Conservation (phyloP, 1,140 invertebrate species). For the Drosophila pseudoananassae region DNA sequence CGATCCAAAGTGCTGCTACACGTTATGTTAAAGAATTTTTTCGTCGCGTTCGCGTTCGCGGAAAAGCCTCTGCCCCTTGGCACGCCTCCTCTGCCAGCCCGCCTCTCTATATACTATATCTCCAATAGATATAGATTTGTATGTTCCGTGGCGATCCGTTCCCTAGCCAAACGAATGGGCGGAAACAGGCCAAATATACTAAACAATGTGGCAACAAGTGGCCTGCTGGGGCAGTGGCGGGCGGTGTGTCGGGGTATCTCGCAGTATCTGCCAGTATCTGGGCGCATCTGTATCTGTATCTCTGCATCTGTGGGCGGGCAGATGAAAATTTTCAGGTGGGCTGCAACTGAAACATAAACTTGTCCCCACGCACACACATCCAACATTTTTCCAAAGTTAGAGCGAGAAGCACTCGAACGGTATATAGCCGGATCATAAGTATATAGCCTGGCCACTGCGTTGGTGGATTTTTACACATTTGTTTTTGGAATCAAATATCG, state of each 20-base stretch:
- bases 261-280: not conserved
- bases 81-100: conserved; percentile 19
- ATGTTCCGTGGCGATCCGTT: not conserved
- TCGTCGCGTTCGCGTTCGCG: conserved; percentile 72
- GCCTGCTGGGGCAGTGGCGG: conserved; percentile 18
- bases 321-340: conserved; percentile 56
- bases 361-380: conserved; percentile 39
- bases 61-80: conserved; percentile 62
- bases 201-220: conserved; percentile 71
- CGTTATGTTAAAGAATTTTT: conserved; percentile 84
- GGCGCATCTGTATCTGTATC: conserved; percentile 1
- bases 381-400: conserved; percentile 53
- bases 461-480: conserved; percentile 61
- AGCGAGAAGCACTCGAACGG: conserved; percentile 20
- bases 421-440: conserved; percentile 32
- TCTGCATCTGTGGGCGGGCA: conserved; percentile 9
- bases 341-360: conserved; percentile 75
- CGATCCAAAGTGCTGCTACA: conserved; percentile 83
- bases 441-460: conserved; percentile 51
- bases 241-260: not conserved
- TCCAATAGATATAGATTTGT: not conserved
- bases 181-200: conserved; percentile 60
- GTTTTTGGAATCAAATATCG: conserved; percentile 82
- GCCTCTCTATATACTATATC: conserved; percentile 33
- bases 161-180: conserved; percentile 27